Conservation (phyloP, 2,888 invertebrate species). For the Polymixis lichenea region DNA sequence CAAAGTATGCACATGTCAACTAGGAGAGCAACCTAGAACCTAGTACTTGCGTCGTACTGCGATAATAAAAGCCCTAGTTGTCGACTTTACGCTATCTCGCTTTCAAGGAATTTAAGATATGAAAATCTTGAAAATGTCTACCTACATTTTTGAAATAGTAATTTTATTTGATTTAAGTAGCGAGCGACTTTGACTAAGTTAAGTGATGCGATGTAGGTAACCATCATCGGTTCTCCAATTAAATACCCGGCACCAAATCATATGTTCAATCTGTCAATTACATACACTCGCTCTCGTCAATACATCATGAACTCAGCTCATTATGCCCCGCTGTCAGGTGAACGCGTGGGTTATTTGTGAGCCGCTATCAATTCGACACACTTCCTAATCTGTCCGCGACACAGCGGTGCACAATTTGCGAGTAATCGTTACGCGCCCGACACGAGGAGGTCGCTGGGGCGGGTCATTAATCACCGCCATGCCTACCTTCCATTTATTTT, state of each 20-base stretch:
- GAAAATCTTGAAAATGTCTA: not conserved
- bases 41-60: not conserved
- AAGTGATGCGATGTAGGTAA: too few relatives aligned
- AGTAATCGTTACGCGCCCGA: not conserved
- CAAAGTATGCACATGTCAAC: constrained; percentile 33
- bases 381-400: constrained; percentile 15
- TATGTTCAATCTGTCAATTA: not conserved
- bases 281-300: not conserved
- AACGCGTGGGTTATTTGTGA: not conserved
- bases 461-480: constrained; percentile 49
- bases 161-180: not conserved
- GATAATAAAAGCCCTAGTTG: not conserved
- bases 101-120: constrained; percentile 5
- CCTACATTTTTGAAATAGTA: not conserved
- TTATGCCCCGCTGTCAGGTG: not conserved
- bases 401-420: constrained; percentile 12
- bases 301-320: not conserved
- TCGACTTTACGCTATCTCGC: constrained; percentile 4
- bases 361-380: not conserved
- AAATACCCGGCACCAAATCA: not conserved
- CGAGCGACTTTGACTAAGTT: not conserved
- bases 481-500: constrained; percentile 50
- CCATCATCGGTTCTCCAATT: not conserved
- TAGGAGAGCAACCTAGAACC: not conserved
- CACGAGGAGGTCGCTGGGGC: not conserved